phyloP scores from a whole-genome alignment of 2,797 vertebrate species.

The Rhynchonycteris naso region DNA sequence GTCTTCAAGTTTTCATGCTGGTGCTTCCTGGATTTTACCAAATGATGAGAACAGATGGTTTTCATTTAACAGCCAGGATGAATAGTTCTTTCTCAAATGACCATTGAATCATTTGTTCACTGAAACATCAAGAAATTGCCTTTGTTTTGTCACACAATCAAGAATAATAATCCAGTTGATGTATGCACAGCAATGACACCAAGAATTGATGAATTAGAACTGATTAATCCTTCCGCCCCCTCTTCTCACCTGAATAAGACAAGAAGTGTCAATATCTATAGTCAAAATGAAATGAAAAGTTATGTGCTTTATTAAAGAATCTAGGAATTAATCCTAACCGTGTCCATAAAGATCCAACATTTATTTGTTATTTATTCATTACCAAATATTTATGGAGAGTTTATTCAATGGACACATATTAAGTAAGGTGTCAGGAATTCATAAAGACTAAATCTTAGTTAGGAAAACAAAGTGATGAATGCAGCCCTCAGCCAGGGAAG shows the following conservation, averaged over 20 bases:
- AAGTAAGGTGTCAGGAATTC: background rate
- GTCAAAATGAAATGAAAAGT: conserved; percentile 14
- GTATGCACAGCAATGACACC: background rate
- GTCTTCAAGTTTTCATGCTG: background rate
- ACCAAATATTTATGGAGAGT: background rate
- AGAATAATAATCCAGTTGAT: background rate
- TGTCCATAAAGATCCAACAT: background rate
- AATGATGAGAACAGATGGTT: background rate
- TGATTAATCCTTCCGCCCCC: background rate
- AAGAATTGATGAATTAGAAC: background rate
- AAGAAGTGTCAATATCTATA: background rate
- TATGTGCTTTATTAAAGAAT: background rate
- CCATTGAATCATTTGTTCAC: background rate
- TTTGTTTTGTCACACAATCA: background rate
- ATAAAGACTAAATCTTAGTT: background rate
- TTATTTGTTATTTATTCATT: background rate
- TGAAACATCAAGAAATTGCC: background rate
- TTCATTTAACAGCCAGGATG: background rate
- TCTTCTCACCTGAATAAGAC: background rate
- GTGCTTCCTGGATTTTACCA: background rate
- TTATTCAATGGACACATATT: background rate
- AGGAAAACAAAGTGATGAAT: background rate
- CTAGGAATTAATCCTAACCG: background rate
- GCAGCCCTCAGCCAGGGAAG: background rate
- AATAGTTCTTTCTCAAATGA: background rate